Evolutionary conservation across 2,113 vertebrate species (phyloP).

Genomic region (Atrichornis clamosus): DNA sequence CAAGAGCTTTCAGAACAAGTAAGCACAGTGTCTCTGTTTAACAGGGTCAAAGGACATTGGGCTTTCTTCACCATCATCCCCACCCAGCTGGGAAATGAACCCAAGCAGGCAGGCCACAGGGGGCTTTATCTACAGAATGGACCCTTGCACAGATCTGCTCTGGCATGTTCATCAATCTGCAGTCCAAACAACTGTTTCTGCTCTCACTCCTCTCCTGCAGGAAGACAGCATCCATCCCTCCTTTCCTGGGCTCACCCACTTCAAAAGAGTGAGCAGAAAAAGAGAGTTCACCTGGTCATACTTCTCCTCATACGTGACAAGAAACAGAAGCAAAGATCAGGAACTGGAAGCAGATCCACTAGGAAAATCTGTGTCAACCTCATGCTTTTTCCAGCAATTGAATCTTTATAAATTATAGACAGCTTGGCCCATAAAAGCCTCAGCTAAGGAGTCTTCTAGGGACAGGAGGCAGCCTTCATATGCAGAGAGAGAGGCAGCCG

Average conservation of each 20-base stretch:
- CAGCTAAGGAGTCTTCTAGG: not conserved
- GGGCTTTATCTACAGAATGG: not conserved
- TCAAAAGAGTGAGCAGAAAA: not conserved
- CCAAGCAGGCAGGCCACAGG: not conserved
- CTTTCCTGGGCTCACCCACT: not conserved
- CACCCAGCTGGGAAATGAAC: not conserved
- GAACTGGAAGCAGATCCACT: not conserved
- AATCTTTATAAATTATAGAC: not conserved
- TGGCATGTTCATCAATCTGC: not conserved
- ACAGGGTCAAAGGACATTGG: not conserved
- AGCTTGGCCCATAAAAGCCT: slow-evolving; percentile 4
- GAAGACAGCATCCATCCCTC: not conserved
- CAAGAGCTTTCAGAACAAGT: not conserved
- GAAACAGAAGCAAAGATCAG: not conserved
- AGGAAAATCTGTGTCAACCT: not conserved
- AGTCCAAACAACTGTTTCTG: not conserved
- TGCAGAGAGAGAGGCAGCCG: not conserved
- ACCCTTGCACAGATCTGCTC: not conserved
- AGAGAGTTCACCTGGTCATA: not conserved
- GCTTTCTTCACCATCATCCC: not conserved
- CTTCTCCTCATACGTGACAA: not conserved
- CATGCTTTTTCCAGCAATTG: slow-evolving; percentile 3
- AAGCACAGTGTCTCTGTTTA: not conserved
- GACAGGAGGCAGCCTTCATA: not conserved
- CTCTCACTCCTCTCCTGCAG: not conserved